These are phyloP conservation scores for Zaprionus kolodkinae DNA, from an alignment of 1,140 invertebrate species.

Conservation along the genomic window DNA sequence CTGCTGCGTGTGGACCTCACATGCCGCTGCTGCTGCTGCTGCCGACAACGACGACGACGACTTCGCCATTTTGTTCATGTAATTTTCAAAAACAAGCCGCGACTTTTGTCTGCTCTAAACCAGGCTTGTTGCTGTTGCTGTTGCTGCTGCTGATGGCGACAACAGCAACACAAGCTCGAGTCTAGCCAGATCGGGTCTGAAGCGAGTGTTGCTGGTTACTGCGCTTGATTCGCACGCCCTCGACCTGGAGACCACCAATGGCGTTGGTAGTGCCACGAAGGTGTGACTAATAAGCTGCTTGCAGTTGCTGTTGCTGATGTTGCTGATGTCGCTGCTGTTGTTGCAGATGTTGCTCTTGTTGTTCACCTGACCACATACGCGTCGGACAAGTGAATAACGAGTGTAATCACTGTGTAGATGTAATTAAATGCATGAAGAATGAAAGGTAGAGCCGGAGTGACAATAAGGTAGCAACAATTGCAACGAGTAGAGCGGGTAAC, in stretches of 20 bases:
- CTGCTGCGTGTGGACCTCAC: slow-evolving; percentile 68
- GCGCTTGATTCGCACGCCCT: slow-evolving; percentile 45
- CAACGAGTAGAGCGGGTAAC: neutral
- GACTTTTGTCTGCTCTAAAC: slow-evolving; percentile 12
- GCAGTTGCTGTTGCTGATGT: slow-evolving; percentile 1
- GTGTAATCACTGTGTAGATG: neutral
- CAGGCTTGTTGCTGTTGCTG: slow-evolving; percentile 1
- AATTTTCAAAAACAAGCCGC: slow-evolving; percentile 54
- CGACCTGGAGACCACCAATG: slow-evolving; percentile 53
- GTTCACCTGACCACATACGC: slow-evolving; percentile 2
- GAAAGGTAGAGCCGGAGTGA: neutral
- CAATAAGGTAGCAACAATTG: neutral
- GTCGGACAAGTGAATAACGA: neutral
- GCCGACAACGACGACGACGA: slow-evolving; percentile 2
- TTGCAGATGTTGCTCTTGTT: neutral
- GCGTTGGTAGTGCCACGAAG: slow-evolving; percentile 38
- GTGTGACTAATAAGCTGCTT: slow-evolving; percentile 48
- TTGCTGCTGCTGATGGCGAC: slow-evolving; percentile 18
- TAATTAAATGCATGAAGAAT: neutral
- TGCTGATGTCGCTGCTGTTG: neutral
- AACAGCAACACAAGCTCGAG: slow-evolving; percentile 15
- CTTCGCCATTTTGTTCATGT: slow-evolving; percentile 72
- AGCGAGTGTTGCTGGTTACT: slow-evolving; percentile 25
- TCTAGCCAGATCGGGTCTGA: neutral
- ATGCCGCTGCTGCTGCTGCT: slow-evolving; percentile 47